Percentiles rank a stretch among this genome's conserved stretches.
These are phyloP conservation scores for Drosophila mimetica DNA, from an alignment of 2,888 invertebrate species.

Conservation along the genomic window DNA sequence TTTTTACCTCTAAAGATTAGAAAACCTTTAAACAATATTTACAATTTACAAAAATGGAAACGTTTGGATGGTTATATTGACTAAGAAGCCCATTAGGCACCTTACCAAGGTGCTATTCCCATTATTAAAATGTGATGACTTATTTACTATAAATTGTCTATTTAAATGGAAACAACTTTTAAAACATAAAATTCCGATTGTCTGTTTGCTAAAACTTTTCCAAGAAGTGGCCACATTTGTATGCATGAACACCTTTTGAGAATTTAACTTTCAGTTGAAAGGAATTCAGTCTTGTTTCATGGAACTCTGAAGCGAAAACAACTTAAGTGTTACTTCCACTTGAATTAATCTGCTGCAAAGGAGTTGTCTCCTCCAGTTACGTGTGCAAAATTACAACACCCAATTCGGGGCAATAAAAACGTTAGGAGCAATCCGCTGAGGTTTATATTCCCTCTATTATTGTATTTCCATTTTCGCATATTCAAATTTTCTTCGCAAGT, in stretches of 20 bases:
- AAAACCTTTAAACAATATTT: background rate
- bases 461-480: slow-evolving; percentile 3
- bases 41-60: too few relatives aligned
- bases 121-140: too few relatives aligned
- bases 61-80: too few relatives aligned
- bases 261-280: background rate
- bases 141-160: too few relatives aligned
- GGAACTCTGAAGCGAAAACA: too few relatives aligned
- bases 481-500: slow-evolving; percentile 4
- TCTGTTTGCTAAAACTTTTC: background rate
- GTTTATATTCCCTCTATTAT: background rate
- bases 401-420: background rate
- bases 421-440: background rate
- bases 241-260: background rate
- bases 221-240: background rate
- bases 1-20: background rate
- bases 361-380: background rate
- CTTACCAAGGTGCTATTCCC: too few relatives aligned
- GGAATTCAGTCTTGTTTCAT: background rate
- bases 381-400: background rate
- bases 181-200: background rate
- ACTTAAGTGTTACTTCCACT: background rate
- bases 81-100: too few relatives aligned
- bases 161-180: background rate
- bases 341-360: background rate